These are phyloP conservation scores for Agapetus fuscipes DNA, from an alignment of 2,888 invertebrate genomes.

Conservation along the genomic window DNA sequence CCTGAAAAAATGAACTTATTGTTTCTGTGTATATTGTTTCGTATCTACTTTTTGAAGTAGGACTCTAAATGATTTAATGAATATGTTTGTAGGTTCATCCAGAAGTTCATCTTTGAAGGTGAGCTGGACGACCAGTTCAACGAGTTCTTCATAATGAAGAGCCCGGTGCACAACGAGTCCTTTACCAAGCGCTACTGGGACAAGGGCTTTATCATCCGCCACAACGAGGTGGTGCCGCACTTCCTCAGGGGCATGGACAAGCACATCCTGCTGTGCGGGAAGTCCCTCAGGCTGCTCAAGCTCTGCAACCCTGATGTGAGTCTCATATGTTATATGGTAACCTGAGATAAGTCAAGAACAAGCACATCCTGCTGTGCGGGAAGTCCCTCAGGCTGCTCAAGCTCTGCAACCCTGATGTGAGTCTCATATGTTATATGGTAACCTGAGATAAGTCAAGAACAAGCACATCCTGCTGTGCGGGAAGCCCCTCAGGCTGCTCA, in stretches of 20 bases:
- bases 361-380: conserved; percentile 62
- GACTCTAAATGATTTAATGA: too few species aligned
- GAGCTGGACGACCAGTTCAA: conserved; percentile 67
- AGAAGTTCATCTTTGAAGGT: conserved; percentile 81
- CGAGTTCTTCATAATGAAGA: conserved; percentile 76
- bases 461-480: conserved; percentile 63
- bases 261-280: conserved; percentile 63
- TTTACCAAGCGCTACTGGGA: conserved; percentile 59
- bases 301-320: conserved; percentile 59
- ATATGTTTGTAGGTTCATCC: conserved; percentile 49
- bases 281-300: conserved; percentile 60
- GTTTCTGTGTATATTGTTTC: too few species aligned
- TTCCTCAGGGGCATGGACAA: conserved; percentile 55
- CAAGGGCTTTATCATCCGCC: conserved; percentile 46
- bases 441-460: too few species aligned
- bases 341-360: too few species aligned
- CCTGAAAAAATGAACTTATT: too few species aligned
- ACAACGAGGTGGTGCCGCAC: conserved; percentile 51
- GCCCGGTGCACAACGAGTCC: conserved; percentile 53
- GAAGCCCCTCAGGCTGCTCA: conserved; percentile 61
- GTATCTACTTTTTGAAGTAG: too few species aligned
- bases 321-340: too few species aligned
- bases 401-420: conserved; percentile 58
- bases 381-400: conserved; percentile 63
- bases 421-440: too few species aligned